These are phyloP conservation scores for Sarcophaga rosellei DNA, from an alignment of 2,888 invertebrate genomes.

Conservation along the genomic window DNA sequence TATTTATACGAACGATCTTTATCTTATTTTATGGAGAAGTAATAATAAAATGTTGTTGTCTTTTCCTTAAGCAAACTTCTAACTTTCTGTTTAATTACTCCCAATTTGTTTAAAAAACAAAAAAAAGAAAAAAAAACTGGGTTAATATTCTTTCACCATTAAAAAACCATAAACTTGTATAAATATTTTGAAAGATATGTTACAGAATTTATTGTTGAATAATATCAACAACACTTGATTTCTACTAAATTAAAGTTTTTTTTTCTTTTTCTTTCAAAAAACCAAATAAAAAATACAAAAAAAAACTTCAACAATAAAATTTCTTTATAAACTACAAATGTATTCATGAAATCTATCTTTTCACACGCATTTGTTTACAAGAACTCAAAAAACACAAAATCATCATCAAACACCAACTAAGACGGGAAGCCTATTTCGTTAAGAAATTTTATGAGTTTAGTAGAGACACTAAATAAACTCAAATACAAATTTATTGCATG, in stretches of 20 bases:
- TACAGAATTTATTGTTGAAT: not conserved
- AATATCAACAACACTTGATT: not conserved
- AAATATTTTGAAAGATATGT: conserved; percentile 34
- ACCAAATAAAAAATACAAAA: no score
- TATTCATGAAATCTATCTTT: conserved; percentile 37
- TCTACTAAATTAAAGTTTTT: not conserved
- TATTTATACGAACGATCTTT: no score
- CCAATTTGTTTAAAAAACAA: not conserved
- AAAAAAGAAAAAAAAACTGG: not conserved
- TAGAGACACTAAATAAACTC: not conserved
- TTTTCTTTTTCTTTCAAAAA: not conserved
- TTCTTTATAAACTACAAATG: not conserved
- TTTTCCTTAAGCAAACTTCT: not conserved
- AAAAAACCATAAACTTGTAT: conserved; percentile 18
- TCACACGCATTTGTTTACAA: conserved; percentile 45
- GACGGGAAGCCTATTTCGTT: not conserved
- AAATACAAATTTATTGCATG: not conserved
- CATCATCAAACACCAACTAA: not conserved
- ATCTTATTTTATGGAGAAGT: no score
- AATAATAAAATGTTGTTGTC: not conserved
- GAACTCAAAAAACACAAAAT: no score
- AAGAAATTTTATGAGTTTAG: conserved; percentile 13
- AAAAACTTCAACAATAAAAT: conserved; percentile 12
- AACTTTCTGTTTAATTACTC: conserved; percentile 3
- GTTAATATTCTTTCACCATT: conserved; percentile 32